Evolutionary conservation across 2,888 invertebrate genomes (phyloP), one percentile per base, ranked within the genome.

Genomic region (Thysanoteuthis rhombus): DNA sequence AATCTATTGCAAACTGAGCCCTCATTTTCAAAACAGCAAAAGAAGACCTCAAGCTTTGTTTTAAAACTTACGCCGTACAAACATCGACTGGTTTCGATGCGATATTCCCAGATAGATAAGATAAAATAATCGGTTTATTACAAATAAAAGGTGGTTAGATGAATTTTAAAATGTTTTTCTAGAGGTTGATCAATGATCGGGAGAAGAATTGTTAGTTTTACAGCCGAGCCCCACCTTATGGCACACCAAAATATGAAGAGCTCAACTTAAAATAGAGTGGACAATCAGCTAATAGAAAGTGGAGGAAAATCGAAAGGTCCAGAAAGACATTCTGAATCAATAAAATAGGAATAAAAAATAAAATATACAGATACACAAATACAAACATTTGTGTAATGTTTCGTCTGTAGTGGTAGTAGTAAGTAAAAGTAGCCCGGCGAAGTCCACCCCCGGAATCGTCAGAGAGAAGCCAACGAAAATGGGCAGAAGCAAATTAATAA

Each of bases 161-260:
- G 25, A 52, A 52, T 52, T 52, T 52, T 52, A 25, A 52, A 22
- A 19, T 47, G 4, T 47, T 47, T 47, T 47, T 47, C 19, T 47
- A 47, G 5, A 42, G 10, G 42, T 12, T 16, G 45, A 19, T 45
- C 22, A 25, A 19, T 47, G 47, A 52, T 25, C 52, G 22, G 25
- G 52, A 52, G 52, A 22, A 52, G 52, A 22, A 52, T 75, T 36
- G n/a, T 75, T 75, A 16, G n/a, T 75, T n/a, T 75, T 75, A n/a
- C 75, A 75, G n/a, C 75, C 75, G n/a, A 75, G 75, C 75, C 75
- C 75, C 75, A 75, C 75, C 75, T 75, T 75, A 75, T n/a, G 75
- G 75, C 12, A 75, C 4, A 36, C 36, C n/a, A 75, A 75, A 75
- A 16, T 75, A 75, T 19, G 75, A 75, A 75, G 75, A 25, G n/a